Conservation (phyloP, 1,140 invertebrate genomes). For the Drosophila obscura region DNA sequence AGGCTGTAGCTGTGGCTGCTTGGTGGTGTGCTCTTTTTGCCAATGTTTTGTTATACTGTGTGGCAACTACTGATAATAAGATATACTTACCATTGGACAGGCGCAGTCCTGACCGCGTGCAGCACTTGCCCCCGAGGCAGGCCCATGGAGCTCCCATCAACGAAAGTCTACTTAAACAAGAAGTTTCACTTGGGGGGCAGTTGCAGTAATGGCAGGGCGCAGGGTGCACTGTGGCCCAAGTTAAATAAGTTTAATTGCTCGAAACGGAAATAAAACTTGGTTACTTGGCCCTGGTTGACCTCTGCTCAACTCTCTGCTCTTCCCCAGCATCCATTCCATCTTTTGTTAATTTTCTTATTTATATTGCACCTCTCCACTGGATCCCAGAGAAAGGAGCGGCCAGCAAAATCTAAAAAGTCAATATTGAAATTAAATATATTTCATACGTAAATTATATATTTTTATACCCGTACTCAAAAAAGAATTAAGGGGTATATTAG, state of each 20-base stretch:
- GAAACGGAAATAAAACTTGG: conserved; percentile 51
- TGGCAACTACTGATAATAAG: conserved; percentile 67
- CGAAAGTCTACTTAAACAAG: conserved; percentile 46
- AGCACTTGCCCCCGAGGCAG: neutral
- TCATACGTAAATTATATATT: too few species aligned
- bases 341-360: neutral
- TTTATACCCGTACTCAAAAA: too few species aligned
- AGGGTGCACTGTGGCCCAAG: conserved; percentile 16
- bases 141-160: too few species aligned
- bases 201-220: neutral
- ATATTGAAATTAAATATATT: too few species aligned
- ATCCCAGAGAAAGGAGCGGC: too few species aligned
- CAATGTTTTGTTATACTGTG: conserved; percentile 50
- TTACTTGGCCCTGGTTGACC: conserved; percentile 20
- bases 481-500: too few species aligned
- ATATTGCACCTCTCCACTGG: too few species aligned
- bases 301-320: neutral
- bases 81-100: conserved; percentile 43
- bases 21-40: conserved; percentile 1
- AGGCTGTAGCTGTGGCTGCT: neutral
- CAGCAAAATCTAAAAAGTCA: too few species aligned
- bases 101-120: conserved; percentile 14
- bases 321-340: neutral
- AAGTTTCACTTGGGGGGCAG: conserved; percentile 18
- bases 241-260: conserved; percentile 65